These are phyloP conservation scores for Pollenia amentaria DNA, from an alignment of 2,888 invertebrate species.

Conservation along the genomic window DNA sequence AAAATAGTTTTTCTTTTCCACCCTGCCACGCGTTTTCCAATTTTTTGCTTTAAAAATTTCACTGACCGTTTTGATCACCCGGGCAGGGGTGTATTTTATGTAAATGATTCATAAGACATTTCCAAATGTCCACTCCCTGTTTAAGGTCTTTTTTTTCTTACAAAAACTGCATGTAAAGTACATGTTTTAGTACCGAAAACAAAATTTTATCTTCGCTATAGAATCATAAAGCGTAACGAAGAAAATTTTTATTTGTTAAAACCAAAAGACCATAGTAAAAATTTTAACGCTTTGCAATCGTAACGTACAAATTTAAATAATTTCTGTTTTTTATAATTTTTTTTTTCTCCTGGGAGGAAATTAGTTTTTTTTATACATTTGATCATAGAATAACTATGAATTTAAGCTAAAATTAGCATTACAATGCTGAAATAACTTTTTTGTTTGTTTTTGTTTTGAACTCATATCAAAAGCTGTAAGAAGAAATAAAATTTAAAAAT, in stretches of 20 bases:
- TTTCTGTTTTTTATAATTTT: conserved; percentile 48
- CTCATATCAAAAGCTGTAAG: conserved; percentile 14
- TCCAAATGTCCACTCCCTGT: conserved; percentile 61
- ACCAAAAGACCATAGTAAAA: conserved; percentile 67
- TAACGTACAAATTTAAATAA: conserved; percentile 75
- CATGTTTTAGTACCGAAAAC: not conserved
- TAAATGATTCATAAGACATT: conserved; percentile 70
- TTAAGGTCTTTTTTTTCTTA: conserved; percentile 32
- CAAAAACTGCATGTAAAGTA: not conserved
- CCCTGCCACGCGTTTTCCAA: conserved; percentile 64
- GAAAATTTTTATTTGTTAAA: conserved; percentile 43
- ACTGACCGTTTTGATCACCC: conserved; percentile 3
- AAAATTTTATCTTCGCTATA: conserved; percentile 31
- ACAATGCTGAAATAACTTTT: conserved; percentile 35
- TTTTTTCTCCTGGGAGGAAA: conserved; percentile 53
- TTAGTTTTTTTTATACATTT: conserved; percentile 57
- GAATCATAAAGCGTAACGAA: conserved; percentile 71
- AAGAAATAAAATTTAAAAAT: conserved; percentile 22
- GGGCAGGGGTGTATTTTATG: conserved; percentile 72
- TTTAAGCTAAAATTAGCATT: conserved; percentile 68
- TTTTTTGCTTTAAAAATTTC: conserved; percentile 42
- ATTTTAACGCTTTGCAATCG: conserved; percentile 67
- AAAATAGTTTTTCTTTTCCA: conserved; percentile 29
- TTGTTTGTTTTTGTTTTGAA: not conserved
- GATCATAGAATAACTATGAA: conserved; percentile 28